A percentile compares a stretch with the other conserved stretches of the same genome.
Conservation (phyloP, 2,888 invertebrate genomes). For the Ptilodon capucinus region DNA sequence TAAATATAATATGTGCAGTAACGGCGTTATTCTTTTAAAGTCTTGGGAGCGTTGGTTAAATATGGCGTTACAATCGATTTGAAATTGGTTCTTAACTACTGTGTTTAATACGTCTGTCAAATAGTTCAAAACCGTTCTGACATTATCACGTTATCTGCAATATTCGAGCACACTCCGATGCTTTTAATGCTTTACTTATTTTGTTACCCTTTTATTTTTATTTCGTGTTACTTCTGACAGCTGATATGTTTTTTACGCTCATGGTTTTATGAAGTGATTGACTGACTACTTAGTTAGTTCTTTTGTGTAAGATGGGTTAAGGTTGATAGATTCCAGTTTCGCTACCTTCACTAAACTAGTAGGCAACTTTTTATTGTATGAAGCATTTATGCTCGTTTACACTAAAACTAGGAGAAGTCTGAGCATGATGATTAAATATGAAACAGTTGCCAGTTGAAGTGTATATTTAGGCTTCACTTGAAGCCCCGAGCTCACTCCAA, state of each 20-base stretch:
- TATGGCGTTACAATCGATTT: too few relatives aligned
- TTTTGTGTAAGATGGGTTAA: constrained; percentile 11
- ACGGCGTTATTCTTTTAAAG: too few relatives aligned
- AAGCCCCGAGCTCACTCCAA: too few relatives aligned
- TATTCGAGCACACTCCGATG: constrained; percentile 43
- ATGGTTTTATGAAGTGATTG: constrained; percentile 25
- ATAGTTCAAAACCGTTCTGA: constrained; percentile 46
- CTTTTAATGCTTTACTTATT: constrained; percentile 32
- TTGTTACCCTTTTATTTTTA: constrained; percentile 14
- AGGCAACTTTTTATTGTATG: background rate
- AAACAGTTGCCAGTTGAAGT: too few relatives aligned
- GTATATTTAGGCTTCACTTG: too few relatives aligned
- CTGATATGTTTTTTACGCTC: constrained; percentile 13
- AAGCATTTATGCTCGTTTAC: too few relatives aligned
- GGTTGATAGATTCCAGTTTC: background rate
- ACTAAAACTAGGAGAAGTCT: too few relatives aligned
- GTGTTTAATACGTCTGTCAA: constrained; percentile 29
- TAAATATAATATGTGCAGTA: too few relatives aligned
- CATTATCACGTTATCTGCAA: constrained; percentile 50
- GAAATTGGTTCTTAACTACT: too few relatives aligned
- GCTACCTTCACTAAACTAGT: background rate
- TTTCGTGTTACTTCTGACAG: constrained; percentile 22
- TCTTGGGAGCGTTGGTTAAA: too few relatives aligned
- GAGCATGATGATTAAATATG: too few relatives aligned
- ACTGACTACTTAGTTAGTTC: constrained; percentile 13